Evolutionary conservation across 2,888 invertebrate species (phyloP).

Genomic region (Perdita meconis): DNA sequence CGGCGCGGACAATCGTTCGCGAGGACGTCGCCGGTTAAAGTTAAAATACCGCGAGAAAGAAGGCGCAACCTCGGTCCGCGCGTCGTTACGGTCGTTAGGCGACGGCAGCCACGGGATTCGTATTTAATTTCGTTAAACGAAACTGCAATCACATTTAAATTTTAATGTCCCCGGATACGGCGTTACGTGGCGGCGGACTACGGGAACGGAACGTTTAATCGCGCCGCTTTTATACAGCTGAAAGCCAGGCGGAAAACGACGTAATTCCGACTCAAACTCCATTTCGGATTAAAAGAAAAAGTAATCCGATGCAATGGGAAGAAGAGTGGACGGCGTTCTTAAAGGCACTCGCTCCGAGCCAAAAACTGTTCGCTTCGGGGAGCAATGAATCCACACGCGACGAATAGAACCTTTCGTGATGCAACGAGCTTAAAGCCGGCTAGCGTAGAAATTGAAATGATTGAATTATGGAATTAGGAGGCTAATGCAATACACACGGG

Average conservation of each 20-base stretch:
- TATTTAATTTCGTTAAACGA: constrained; percentile 60
- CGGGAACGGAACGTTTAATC: constrained; percentile 48
- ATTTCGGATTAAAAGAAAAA: constrained; percentile 22
- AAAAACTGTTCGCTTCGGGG: no score
- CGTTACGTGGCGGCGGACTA: constrained; percentile 31
- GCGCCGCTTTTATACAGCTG: constrained; percentile 29
- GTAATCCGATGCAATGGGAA: background rate
- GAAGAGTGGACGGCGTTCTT: background rate
- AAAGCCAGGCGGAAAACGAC: constrained; percentile 18
- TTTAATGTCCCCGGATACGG: constrained; percentile 45
- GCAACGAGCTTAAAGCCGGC: no score
- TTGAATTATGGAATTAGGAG: constrained; percentile 2
- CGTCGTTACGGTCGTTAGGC: constrained; percentile 53
- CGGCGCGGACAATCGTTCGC: background rate
- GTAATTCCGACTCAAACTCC: constrained; percentile 24
- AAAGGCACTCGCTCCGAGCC: no score
- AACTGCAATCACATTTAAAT: constrained; percentile 59
- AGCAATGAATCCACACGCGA: no score
- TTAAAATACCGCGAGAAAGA: constrained; percentile 36
- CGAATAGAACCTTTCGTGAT: no score
- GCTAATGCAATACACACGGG: constrained; percentile 13
- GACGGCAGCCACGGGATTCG: constrained; percentile 41
- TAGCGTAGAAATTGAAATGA: background rate
- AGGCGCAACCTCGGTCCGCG: constrained; percentile 12
- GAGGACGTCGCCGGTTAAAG: constrained; percentile 18